These are phyloP conservation scores for Scytalopus superciliaris DNA, from an alignment of 2,113 vertebrate species.

Conservation along the genomic window DNA sequence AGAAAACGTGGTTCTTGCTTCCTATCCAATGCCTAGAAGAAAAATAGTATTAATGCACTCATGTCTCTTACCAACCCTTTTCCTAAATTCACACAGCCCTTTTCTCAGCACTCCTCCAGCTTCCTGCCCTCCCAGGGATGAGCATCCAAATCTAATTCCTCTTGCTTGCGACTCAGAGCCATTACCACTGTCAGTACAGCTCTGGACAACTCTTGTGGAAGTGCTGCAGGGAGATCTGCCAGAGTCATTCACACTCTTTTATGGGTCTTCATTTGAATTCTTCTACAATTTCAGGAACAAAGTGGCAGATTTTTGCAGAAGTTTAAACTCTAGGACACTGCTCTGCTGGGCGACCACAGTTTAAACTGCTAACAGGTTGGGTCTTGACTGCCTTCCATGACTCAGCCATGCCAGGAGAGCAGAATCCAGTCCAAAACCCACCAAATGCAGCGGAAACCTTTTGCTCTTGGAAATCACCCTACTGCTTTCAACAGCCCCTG, in stretches of 20 bases:
- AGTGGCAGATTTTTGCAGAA: neutral
- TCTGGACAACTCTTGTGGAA: neutral
- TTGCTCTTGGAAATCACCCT: neutral
- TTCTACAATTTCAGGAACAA: slow-evolving; percentile 4
- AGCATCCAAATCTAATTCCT: neutral
- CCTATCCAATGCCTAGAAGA: neutral
- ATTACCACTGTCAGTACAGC: neutral
- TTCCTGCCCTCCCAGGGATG: neutral
- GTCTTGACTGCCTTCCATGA: neutral
- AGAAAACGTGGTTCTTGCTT: neutral
- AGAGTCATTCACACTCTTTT: slow-evolving; percentile 49
- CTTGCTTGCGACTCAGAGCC: neutral
- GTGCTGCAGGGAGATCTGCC: neutral
- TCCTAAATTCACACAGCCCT: neutral
- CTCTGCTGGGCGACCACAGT: neutral
- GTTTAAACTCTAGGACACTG: neutral
- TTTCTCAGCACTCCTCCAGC: neutral
- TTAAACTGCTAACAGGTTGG: neutral
- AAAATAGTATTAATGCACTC: neutral
- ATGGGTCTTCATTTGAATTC: slow-evolving; percentile 44
- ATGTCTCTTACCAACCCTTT: neutral
- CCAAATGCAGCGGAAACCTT: neutral
- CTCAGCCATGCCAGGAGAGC: neutral
- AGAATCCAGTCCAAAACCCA: neutral
- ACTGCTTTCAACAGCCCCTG: neutral